A percentile compares a stretch with the other conserved stretches of the same genome.
Conservation (phyloP, 2,113 vertebrate genomes). For the Tachuris rubrigastra region DNA sequence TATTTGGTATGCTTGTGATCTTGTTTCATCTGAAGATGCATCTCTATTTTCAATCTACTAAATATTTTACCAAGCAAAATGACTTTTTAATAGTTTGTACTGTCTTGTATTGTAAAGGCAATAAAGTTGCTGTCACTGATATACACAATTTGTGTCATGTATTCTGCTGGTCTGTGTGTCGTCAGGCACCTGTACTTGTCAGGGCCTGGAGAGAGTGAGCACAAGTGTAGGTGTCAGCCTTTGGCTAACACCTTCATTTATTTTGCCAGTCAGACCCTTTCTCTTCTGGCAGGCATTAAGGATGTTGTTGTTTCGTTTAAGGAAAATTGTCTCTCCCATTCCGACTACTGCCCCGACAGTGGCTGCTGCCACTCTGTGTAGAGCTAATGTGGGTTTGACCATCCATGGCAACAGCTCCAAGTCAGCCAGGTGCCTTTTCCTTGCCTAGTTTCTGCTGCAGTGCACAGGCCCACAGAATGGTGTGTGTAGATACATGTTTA, state of each 20-base stretch:
- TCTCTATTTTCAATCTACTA: constrained; percentile 35
- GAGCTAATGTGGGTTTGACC: not conserved
- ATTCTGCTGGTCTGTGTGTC: not conserved
- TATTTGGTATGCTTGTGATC: not conserved
- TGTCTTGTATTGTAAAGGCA: not conserved
- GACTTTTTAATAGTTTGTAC: not conserved
- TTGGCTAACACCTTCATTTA: not conserved
- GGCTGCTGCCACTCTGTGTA: not conserved
- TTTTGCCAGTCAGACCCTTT: not conserved
- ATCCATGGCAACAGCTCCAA: not conserved
- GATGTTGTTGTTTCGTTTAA: not conserved
- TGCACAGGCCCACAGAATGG: not conserved
- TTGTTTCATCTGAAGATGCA: not conserved
- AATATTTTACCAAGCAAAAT: constrained; percentile 42
- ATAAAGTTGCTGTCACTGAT: not conserved
- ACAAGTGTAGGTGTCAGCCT: not conserved
- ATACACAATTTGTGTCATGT: not conserved
- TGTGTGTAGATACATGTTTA: accelerated
- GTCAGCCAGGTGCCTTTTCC: not conserved
- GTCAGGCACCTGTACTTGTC: not conserved
- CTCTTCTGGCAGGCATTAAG: not conserved
- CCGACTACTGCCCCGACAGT: accelerated
- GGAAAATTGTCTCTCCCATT: not conserved
- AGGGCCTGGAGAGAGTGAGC: not conserved
- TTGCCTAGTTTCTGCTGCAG: not conserved